Base-by-base conservation (phyloP, 2,113 vertebrate species). In the Phalacrocorax carbo region DNA sequence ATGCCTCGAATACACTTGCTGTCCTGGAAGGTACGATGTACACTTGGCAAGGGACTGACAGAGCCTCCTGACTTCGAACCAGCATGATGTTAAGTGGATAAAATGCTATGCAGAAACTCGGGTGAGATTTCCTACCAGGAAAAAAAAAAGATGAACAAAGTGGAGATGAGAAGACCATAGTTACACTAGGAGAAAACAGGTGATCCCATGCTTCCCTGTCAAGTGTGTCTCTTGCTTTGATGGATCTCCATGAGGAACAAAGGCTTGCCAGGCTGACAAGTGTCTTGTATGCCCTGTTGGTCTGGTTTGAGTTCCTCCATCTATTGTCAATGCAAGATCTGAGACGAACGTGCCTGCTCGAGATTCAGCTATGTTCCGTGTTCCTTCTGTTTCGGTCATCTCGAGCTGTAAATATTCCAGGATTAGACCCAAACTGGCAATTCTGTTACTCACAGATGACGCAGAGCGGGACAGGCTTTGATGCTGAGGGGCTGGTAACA, bases 231-330 rank as follows among this genome's bases (percentile, higher is more conserved):
- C n/a, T 30, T 51, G 51, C 60, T 86, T 38, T 89, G 80, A 61
- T 27, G 81, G 89, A 81, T 84, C 68, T 93, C 38, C 1, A 3
- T 20, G 68, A 86, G 78, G 75, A 93, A 29, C 70, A 85, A 92
- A 95, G 82, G 27, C 57, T 48, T 75, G 70, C 77, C 34, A 55
- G 83, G 62, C 68, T 91, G 68, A 76, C 46, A 48, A 65, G 66
- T 10, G 21, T 23, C 94, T 86, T 38, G 64, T 73, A 10, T 62
- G 55, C 69, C 49, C 65, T 82, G 65, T 71, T n/a, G 13, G 27
- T 75, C 69, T 77, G 70, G 68, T 91, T 81, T 54, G 58, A 92
- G 85, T 61, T 69, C 66, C 42, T 96, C 75, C 54, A 36, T 65
- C 82, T 71, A 44, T 23, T 69, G 76, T 42, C 62, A 77, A 40